Conservation (phyloP, 2,888 invertebrate genomes). For the Colostygia pectinataria region DNA sequence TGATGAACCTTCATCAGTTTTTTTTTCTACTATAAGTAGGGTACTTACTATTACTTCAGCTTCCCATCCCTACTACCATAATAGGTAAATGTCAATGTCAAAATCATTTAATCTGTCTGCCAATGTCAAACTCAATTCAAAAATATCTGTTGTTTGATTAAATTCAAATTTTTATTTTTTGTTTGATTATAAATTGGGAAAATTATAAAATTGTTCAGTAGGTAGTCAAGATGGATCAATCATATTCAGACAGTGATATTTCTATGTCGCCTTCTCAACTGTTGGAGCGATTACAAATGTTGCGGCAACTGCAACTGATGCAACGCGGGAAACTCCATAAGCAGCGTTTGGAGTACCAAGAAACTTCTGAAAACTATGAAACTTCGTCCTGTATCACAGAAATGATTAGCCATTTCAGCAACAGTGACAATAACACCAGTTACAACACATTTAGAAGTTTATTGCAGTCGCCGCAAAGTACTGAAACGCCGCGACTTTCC, state of each 20-base stretch:
- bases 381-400: conserved; percentile 65
- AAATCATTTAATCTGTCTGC: no score
- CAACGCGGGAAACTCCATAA: conserved; percentile 75
- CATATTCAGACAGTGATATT: conserved; percentile 66
- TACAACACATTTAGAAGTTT: conserved; percentile 73
- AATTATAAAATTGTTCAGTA: conserved; percentile 27
- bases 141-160: no score
- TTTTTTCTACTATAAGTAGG: no score
- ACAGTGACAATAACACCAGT: conserved; percentile 67
- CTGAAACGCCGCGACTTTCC: conserved; percentile 43
- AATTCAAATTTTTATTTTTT: no score
- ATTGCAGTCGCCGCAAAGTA: conserved; percentile 56
- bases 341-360: conserved; percentile 64
- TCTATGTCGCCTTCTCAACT: conserved; percentile 73
- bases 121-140: no score
- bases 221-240: conserved; percentile 62
- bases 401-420: conserved; percentile 73
- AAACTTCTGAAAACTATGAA: conserved; percentile 60
- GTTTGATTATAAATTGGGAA: no score
- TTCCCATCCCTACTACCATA: no score
- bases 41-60: no score
- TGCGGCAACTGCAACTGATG: conserved; percentile 67
- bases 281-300: conserved; percentile 66
- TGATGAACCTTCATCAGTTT: no score
- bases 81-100: no score